Base-by-base conservation (phyloP, 1,140 invertebrate species). In the Alviniconcha marisindica region DNA sequence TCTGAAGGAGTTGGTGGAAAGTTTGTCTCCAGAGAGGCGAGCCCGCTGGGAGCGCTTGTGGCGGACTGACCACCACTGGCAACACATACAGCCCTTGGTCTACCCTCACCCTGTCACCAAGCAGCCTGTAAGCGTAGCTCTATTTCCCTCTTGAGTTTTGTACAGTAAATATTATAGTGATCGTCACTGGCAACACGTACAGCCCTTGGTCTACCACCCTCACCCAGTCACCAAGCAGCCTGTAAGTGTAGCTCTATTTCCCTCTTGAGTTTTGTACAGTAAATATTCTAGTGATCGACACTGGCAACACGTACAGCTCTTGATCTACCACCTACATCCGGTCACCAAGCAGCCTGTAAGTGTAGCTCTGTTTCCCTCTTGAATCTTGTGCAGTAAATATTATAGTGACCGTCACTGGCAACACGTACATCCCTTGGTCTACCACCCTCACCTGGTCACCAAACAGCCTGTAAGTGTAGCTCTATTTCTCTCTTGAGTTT, bases 381-480 rank as follows among this genome's bases (percentile, higher is more conserved):
- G n/a, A n/a, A n/a, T n/a, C n/a, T n/a, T n/a, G n/a, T n/a, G n/a
- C n/a, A n/a, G n/a, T n/a, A n/a, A n/a, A n/a, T n/a, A n/a, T n/a
- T n/a, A n/a, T n/a, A n/a, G n/a, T 0, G 93, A 92, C 87, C 92
- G 94, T 82, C 85, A 91, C 12, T 85, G 90, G 38, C 84, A 90
- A 24, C 84, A 92, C 1, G 76, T 93, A n/a, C 93, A 94, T 87
- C 94, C 94, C 21, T 77, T 94, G 3, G 92, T 94, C 42, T 94
- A 94, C n/a, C n/a, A 4, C 84, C 88, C 89, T 33, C 90, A 91
- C 81, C 89, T 90, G 51, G 83, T 89, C 2, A 91, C 91, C 36
- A 84, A 78, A 54, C 44, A 79, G 18, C 80, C 83, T 51, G 88
- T 88, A 86, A 81, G 80, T 83, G 15, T 21, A 12, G n/a, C n/a